A percentile compares a stretch with the other conserved stretches of the same genome.
Evolutionary conservation across 2,888 invertebrate species (phyloP).

Genomic region (Coenonympha arcania): DNA sequence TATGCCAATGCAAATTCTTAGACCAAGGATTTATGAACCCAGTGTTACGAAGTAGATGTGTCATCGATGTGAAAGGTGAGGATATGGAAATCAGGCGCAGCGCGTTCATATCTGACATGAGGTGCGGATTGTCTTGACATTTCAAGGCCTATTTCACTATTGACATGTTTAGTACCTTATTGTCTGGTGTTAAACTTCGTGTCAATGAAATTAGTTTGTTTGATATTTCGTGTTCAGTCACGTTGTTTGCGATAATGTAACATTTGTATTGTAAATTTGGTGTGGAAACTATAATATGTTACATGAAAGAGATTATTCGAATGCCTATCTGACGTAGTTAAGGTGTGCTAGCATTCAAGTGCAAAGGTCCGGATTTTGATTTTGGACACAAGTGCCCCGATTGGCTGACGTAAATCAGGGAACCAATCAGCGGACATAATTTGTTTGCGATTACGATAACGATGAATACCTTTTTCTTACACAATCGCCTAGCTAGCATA

Average conservation of each 20-base stretch:
- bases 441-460: too few species aligned
- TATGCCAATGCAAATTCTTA: background rate
- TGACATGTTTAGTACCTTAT: constrained; percentile 50
- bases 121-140: constrained; percentile 48
- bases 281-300: background rate
- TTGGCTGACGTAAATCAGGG: too few species aligned
- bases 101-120: constrained; percentile 59
- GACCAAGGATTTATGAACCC: constrained; percentile 9
- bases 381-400: too few species aligned
- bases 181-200: constrained; percentile 43
- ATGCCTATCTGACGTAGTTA: background rate
- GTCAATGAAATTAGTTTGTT: constrained; percentile 47
- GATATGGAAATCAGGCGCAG: constrained; percentile 61
- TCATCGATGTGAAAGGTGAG: constrained; percentile 62
- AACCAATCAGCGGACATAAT: too few species aligned
- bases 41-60: constrained; percentile 23
- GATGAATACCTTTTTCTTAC: too few species aligned
- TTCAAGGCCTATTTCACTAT: constrained; percentile 58
- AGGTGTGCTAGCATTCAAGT: background rate
- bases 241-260: constrained; percentile 24
- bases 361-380: too few species aligned
- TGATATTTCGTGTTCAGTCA: constrained; percentile 49
- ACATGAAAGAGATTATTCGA: background rate
- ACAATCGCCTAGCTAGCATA: too few species aligned
- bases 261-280: constrained; percentile 9